Conservation (phyloP, 2,888 invertebrate species). For the Hydrotaea diabolus region DNA sequence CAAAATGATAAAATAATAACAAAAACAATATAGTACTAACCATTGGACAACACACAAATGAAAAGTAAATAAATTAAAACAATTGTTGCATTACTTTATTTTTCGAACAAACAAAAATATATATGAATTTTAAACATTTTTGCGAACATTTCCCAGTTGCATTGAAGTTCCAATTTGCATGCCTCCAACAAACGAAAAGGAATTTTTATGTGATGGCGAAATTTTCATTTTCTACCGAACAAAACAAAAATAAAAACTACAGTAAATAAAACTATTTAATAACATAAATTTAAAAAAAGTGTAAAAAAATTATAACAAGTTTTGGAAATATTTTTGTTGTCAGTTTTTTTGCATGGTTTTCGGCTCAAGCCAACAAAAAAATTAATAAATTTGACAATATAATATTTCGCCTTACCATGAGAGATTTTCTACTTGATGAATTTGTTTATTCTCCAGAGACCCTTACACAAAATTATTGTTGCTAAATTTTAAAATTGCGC, state of each 20-base stretch:
- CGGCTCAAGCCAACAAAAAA: slow-evolving; percentile 77
- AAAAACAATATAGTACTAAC: slow-evolving; percentile 45
- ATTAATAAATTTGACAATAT: slow-evolving; percentile 74
- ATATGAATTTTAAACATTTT: slow-evolving; percentile 3
- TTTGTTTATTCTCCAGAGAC: neutral
- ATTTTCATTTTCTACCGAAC: slow-evolving; percentile 4
- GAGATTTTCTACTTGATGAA: slow-evolving; percentile 53
- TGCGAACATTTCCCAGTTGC: slow-evolving; percentile 5
- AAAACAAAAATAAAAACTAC: neutral
- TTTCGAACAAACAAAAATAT: neutral
- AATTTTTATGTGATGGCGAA: slow-evolving; percentile 40
- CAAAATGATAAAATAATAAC: slow-evolving; percentile 9
- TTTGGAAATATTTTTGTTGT: slow-evolving; percentile 74
- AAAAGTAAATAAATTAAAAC: no score
- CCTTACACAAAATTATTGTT: neutral
- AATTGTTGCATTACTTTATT: slow-evolving; percentile 18
- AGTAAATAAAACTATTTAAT: slow-evolving; percentile 22
- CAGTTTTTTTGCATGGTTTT: slow-evolving; percentile 76
- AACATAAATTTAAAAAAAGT: no score
- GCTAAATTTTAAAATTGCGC: neutral
- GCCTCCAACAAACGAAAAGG: slow-evolving; percentile 24
- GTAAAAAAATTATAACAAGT: slow-evolving; percentile 38
- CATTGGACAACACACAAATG: slow-evolving; percentile 4
- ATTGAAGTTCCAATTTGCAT: slow-evolving; percentile 21
- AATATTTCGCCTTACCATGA: slow-evolving; percentile 77